Conservation (phyloP, 1,140 invertebrate genomes). For the Micrasema minimum region DNA sequence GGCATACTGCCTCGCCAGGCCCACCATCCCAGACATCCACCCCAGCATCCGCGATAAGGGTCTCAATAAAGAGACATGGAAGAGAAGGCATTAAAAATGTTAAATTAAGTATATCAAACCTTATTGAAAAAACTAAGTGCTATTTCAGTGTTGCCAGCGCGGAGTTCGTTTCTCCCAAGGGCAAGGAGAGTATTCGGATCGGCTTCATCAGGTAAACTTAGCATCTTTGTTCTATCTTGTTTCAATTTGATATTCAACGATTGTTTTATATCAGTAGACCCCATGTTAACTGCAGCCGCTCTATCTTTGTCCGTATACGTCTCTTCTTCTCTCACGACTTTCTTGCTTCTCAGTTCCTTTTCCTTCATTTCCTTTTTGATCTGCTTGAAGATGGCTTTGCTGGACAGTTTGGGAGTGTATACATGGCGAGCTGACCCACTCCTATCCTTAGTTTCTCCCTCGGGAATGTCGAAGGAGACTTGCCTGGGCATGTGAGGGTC, state of each 20-base stretch:
- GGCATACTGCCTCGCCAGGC: no score
- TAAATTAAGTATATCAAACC: constrained; percentile 67
- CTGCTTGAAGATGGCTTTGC: constrained; percentile 59
- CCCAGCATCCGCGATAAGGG: no score
- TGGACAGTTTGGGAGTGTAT: constrained; percentile 50
- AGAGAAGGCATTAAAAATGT: no score
- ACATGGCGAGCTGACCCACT: constrained; percentile 49
- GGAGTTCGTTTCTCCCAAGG: constrained; percentile 79
- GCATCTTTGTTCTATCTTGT: constrained; percentile 77
- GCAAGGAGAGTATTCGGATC: constrained; percentile 80
- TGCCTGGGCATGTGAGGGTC: constrained; percentile 61
- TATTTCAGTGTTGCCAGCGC: constrained; percentile 74
- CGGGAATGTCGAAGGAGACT: constrained; percentile 58
- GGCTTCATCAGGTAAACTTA: constrained; percentile 82
- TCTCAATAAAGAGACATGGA: no score
- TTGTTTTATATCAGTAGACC: constrained; percentile 84
- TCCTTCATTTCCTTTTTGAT: constrained; percentile 58
- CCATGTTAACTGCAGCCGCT: constrained; percentile 88
- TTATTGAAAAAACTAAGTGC: constrained; percentile 83
- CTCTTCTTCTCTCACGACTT: constrained; percentile 75
- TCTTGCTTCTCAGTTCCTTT: constrained; percentile 67
- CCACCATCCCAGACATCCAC: no score
- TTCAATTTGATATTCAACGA: constrained; percentile 83
- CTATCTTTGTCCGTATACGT: constrained; percentile 90
- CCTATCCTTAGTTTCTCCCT: constrained; percentile 56